Percentiles rank a stretch among this genome's conserved stretches.
phyloP scores from a whole-genome alignment of 2,888 invertebrate genomes.

The Leuctra nigra region DNA sequence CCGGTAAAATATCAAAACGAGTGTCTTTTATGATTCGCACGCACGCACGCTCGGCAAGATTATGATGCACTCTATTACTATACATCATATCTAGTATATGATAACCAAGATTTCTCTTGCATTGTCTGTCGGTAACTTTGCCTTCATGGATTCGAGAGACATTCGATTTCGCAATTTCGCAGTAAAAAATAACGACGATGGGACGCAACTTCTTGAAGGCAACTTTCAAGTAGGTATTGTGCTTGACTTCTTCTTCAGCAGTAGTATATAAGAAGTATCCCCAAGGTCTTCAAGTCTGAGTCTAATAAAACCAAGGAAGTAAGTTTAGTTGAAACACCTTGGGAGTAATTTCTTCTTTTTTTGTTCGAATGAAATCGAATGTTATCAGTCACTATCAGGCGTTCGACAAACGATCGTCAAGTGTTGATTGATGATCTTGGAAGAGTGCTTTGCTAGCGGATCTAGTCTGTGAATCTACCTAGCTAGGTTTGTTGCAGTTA shows the following conservation, averaged over 20 bases:
- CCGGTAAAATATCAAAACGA: constrained; percentile 1
- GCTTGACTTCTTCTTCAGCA: neutral
- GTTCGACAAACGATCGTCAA: constrained; percentile 17
- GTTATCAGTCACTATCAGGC: constrained; percentile 15
- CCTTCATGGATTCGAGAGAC: too few relatives aligned
- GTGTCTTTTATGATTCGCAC: neutral
- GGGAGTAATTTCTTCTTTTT: constrained; percentile 12
- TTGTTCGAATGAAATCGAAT: constrained; percentile 14
- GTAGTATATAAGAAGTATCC: too few relatives aligned
- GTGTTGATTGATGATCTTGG: constrained; percentile 13
- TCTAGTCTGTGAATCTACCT: too few relatives aligned
- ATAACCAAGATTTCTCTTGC: too few relatives aligned
- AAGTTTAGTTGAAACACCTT: constrained; percentile 5
- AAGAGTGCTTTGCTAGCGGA: too few relatives aligned
- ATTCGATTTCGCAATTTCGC: too few relatives aligned
- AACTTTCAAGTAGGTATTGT: neutral
- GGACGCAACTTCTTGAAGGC: too few relatives aligned
- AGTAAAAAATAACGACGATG: too few relatives aligned
- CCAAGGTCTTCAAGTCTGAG: neutral
- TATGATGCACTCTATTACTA: too few relatives aligned
- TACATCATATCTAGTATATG: too few relatives aligned
- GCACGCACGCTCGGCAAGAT: neutral
- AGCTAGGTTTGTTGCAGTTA: too few relatives aligned
- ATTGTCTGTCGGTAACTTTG: too few relatives aligned
- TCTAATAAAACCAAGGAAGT: constrained; percentile 3